Percentiles rank a stretch among this genome's conserved stretches.
Evolutionary conservation across 2,888 invertebrate genomes (phyloP).

Genomic region (Neelides folsomi): DNA sequence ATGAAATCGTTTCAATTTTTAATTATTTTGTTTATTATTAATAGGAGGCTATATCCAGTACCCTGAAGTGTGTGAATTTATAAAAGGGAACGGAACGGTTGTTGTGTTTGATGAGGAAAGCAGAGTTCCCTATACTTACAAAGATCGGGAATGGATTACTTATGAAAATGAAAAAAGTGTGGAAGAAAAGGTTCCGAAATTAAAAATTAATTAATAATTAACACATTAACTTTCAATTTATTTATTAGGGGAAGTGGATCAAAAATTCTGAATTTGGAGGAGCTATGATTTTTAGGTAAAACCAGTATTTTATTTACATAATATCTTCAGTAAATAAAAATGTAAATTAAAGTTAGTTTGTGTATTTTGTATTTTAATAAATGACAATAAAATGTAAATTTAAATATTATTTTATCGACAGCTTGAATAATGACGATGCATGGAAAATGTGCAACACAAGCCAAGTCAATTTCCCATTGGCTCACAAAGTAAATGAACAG

Average conservation of each 20-base stretch:
- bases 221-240: conserved; percentile 10
- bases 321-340: no score
- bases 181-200: conserved; percentile 46
- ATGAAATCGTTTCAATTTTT: no score
- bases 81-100: conserved; percentile 43
- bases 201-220: conserved; percentile 13
- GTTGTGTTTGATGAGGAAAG: conserved; percentile 53
- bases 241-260: conserved; percentile 48
- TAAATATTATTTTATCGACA: no score
- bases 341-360: no score
- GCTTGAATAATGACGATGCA: conserved; percentile 66
- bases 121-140: conserved; percentile 61
- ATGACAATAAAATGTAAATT: no score
- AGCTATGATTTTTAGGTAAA: conserved; percentile 54
- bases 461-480: conserved; percentile 12
- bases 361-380: no score
- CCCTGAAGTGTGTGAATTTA: conserved; percentile 54
- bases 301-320: no score
- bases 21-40: no score
- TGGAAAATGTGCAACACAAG: conserved; percentile 28
- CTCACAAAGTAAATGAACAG: conserved; percentile 7
- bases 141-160: conserved; percentile 60
- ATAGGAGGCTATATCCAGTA: conserved; percentile 49
- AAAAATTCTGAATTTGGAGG: conserved; percentile 54
- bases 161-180: conserved; percentile 62